These are phyloP conservation scores for Zaprionus kolodkinae DNA, from an alignment of 1,140 invertebrate species.

Conservation along the genomic window DNA sequence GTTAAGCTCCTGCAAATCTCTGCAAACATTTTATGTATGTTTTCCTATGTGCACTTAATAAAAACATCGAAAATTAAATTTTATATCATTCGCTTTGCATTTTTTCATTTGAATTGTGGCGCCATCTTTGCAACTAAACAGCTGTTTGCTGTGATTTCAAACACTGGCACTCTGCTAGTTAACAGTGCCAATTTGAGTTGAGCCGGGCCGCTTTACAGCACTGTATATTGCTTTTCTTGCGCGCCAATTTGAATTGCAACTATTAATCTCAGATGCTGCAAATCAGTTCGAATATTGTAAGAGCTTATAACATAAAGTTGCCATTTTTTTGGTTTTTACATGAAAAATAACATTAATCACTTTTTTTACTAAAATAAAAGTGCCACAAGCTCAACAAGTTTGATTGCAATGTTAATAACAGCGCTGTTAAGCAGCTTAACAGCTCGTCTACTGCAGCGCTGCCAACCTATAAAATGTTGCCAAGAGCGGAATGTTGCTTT, in stretches of 20 bases:
- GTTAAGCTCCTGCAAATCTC: conserved; percentile 42
- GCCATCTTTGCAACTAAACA: neutral
- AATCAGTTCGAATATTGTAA: too few relatives aligned
- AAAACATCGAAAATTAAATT: neutral
- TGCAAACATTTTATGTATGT: conserved; percentile 31
- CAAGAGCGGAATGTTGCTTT: neutral
- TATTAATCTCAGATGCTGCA: neutral
- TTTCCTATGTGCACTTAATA: conserved; percentile 52
- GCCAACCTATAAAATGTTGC: conserved; percentile 26
- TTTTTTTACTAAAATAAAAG: too few relatives aligned
- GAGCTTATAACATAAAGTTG: neutral
- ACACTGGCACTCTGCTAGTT: neutral
- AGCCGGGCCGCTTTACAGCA: neutral
- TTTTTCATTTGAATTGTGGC: neutral
- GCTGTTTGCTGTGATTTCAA: neutral
- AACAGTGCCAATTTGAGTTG: conserved; percentile 24
- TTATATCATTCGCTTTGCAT: neutral
- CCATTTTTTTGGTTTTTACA: neutral
- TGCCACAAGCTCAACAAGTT: too few relatives aligned
- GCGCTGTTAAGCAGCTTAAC: neutral
- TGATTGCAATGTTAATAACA: neutral
- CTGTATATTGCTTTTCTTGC: neutral
- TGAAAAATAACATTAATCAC: neutral
- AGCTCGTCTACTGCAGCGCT: neutral
- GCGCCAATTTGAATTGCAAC: neutral